Conservation (phyloP, 2,888 invertebrate species). For the Cheilosia grossa region DNA sequence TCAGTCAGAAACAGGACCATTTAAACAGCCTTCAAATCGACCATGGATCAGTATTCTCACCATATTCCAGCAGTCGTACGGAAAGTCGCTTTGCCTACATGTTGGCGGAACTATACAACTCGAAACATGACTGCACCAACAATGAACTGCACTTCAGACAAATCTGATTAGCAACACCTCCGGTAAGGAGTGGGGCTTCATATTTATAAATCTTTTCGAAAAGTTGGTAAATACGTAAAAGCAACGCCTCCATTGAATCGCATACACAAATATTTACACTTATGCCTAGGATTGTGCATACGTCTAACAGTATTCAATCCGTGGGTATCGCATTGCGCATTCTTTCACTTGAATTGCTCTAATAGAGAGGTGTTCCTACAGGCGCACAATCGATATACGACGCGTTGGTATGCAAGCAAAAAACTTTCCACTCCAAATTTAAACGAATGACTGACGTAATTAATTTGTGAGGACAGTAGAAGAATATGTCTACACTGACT, state of each 20-base stretch:
- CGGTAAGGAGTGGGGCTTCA: not conserved
- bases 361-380: not conserved
- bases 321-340: slow-evolving; percentile 5
- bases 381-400: not conserved
- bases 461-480: not conserved
- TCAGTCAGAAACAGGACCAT: too few relatives aligned
- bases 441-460: slow-evolving; percentile 17
- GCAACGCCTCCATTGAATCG: not conserved
- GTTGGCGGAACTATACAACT: too few relatives aligned
- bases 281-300: not conserved
- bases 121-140: not conserved
- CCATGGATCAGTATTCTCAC: too few relatives aligned
- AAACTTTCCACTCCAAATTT: not conserved
- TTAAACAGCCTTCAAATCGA: too few relatives aligned
- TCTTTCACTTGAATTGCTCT: not conserved
- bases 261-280: not conserved
- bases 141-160: not conserved
- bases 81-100: too few relatives aligned
- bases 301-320: not conserved
- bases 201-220: not conserved
- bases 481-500: not conserved
- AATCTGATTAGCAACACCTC: not conserved
- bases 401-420: slow-evolving; percentile 47
- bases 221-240: not conserved
- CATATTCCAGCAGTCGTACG: too few relatives aligned